Percentiles rank a stretch among this genome's conserved stretches.
Conservation (phyloP, 2,797 vertebrate genomes). For the Darevskia nairensis region DNA sequence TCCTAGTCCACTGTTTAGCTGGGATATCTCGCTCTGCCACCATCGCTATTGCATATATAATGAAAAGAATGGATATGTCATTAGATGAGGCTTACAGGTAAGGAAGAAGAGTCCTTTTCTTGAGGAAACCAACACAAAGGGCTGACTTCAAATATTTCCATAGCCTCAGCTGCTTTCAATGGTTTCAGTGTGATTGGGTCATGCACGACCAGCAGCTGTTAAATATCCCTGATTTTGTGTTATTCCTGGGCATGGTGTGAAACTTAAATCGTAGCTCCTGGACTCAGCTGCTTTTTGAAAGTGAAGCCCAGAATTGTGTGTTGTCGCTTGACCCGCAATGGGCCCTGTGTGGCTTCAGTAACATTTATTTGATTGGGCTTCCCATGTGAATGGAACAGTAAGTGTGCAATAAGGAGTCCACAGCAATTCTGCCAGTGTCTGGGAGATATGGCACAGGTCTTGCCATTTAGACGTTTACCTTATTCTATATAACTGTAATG, state of each 20-base stretch:
- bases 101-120: conserved; percentile 29
- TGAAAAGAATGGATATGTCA: conserved; percentile 98
- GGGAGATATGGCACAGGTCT: not conserved
- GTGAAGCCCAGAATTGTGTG: not conserved
- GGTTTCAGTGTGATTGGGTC: not conserved
- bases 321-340: too few species aligned
- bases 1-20: conserved; percentile 96
- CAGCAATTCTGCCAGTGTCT: not conserved
- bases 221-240: not conserved
- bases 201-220: not conserved
- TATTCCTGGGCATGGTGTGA: not conserved
- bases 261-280: not conserved
- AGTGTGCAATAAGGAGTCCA: too few species aligned
- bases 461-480: not conserved
- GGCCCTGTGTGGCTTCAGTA: not conserved
- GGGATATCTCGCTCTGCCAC: conserved; percentile 97
- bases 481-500: not conserved
- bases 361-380: not conserved
- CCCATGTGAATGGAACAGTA: not conserved
- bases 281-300: not conserved
- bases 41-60: conserved; percentile 97
- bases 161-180: not conserved
- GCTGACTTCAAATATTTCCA: not conserved
- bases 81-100: conserved; percentile 98
- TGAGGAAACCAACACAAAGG: not conserved